These are phyloP conservation scores for Creontiades dilutus DNA, from an alignment of 2,888 invertebrate species.

Conservation along the genomic window DNA sequence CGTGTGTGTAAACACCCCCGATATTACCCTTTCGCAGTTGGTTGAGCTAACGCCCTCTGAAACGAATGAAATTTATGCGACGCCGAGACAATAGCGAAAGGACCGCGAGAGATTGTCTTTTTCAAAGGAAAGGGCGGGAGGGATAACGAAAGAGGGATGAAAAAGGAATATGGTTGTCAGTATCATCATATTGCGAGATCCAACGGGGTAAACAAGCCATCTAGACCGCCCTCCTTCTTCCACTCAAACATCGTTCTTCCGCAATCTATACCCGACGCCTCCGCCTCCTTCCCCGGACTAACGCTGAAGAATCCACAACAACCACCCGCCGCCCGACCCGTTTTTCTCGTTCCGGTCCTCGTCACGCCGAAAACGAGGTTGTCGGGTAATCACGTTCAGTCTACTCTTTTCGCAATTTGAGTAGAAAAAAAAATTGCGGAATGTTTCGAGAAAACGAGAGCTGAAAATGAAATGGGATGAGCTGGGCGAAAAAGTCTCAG, in stretches of 20 bases:
- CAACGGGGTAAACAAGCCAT: slow-evolving; percentile 12
- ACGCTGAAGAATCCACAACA: no score
- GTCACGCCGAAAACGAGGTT: no score
- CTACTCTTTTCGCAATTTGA: no score
- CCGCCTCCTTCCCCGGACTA: neutral
- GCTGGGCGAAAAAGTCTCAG: no score
- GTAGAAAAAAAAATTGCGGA: no score
- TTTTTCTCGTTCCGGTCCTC: no score
- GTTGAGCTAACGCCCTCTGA: neutral
- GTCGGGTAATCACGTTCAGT: no score
- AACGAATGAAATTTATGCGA: neutral
- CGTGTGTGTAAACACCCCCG: no score
- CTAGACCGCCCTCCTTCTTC: neutral
- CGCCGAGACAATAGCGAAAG: neutral
- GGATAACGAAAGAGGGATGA: neutral
- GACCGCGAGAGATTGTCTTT: neutral
- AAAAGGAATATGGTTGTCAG: slow-evolving; percentile 5
- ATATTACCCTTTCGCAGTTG: no score
- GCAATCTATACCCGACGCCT: neutral
- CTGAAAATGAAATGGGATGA: no score
- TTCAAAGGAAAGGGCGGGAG: neutral
- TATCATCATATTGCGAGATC: neutral
- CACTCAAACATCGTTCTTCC: neutral
- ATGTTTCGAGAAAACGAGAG: no score
- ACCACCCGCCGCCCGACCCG: no score